phyloP scores from a whole-genome alignment of 2,797 vertebrate species.

The Cheirogaleus major region DNA sequence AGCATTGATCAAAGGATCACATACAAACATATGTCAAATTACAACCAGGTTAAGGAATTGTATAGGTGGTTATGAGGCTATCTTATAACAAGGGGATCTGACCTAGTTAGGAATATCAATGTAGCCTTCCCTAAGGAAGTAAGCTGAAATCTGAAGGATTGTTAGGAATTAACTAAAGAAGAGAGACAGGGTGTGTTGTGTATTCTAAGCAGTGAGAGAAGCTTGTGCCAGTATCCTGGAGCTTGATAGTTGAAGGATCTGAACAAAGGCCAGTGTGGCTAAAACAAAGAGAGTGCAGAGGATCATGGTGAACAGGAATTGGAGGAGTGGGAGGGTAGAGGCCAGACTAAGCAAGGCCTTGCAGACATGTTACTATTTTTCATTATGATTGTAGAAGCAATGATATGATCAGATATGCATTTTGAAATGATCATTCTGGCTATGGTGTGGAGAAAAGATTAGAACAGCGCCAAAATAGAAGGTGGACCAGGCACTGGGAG shows the following conservation, averaged over 20 bases:
- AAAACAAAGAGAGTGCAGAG: neutral
- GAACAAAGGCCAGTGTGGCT: neutral
- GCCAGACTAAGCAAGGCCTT: neutral
- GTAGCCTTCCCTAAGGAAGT: neutral
- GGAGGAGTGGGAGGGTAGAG: fast-evolving
- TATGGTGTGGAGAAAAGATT: neutral
- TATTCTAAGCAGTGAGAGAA: neutral
- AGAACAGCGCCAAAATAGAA: neutral
- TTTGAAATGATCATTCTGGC: neutral
- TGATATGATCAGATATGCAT: neutral
- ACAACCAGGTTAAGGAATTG: neutral
- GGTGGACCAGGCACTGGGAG: neutral
- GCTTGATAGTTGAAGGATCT: neutral
- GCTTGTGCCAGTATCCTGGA: neutral
- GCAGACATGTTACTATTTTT: neutral
- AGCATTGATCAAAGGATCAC: neutral
- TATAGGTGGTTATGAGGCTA: neutral
- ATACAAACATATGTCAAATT: neutral
- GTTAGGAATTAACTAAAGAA: neutral
- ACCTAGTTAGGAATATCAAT: neutral
- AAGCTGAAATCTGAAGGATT: neutral
- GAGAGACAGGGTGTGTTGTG: neutral
- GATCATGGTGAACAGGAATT: neutral
- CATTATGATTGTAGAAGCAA: neutral
- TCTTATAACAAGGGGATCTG: neutral